These are phyloP conservation scores for Lysiphlebus fabarum DNA, from an alignment of 1,140 invertebrate genomes.

Conservation along the genomic window DNA sequence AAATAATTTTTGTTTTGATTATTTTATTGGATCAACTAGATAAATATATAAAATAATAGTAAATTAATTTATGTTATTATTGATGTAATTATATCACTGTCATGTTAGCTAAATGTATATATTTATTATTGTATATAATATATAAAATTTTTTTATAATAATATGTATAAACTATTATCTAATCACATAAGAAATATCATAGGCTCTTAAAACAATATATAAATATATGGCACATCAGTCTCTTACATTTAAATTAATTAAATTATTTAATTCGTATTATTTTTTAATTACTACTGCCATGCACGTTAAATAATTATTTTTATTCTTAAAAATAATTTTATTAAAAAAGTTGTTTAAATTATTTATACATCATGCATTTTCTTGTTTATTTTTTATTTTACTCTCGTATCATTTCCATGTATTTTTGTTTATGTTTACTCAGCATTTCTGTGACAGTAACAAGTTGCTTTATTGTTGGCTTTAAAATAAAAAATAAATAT, in stretches of 20 bases:
- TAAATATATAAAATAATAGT: slow-evolving; percentile 53
- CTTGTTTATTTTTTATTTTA: too few species aligned
- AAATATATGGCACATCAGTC: slow-evolving; percentile 55
- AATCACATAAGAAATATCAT: slow-evolving; percentile 52
- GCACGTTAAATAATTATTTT: slow-evolving; percentile 36
- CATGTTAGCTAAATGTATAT: slow-evolving; percentile 32
- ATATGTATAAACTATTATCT: slow-evolving; percentile 45
- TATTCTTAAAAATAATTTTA: slow-evolving; percentile 39
- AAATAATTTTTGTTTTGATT: slow-evolving; percentile 34
- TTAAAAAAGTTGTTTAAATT: slow-evolving; percentile 35
- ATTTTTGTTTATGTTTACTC: slow-evolving; percentile 93
- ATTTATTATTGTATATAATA: slow-evolving; percentile 24
- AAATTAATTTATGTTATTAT: slow-evolving; percentile 44
- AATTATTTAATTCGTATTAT: slow-evolving; percentile 43
- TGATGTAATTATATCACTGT: slow-evolving; percentile 49
- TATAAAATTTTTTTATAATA: slow-evolving; percentile 22
- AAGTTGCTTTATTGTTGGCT: slow-evolving; percentile 85
- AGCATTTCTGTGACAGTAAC: slow-evolving; percentile 96
- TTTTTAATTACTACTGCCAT: slow-evolving; percentile 48
- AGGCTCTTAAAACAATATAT: too few species aligned
- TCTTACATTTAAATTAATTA: slow-evolving; percentile 50
- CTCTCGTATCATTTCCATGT: slow-evolving; percentile 92
- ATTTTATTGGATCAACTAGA: slow-evolving; percentile 50
- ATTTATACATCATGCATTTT: too few species aligned
- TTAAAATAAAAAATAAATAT: slow-evolving; percentile 38